Conservation (phyloP, 2,113 vertebrate genomes). For the Lamprotornis superbus region DNA sequence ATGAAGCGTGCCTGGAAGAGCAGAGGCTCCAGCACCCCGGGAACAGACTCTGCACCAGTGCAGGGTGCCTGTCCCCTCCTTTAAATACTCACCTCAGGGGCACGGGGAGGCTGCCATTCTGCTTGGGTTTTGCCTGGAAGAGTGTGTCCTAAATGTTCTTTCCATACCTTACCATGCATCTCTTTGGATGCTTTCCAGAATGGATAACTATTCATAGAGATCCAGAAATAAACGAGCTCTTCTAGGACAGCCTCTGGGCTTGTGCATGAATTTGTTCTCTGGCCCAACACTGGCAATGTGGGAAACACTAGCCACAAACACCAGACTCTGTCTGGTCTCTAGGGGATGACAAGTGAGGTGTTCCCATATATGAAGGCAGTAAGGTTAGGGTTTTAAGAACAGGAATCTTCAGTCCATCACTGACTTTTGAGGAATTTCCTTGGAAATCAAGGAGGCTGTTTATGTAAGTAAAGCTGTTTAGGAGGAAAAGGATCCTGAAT, state of each 20-base stretch:
- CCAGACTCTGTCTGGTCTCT: background rate
- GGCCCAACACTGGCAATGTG: too few relatives aligned
- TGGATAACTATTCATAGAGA: rapidly evolving
- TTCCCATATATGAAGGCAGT: background rate
- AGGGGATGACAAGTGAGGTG: rapidly evolving
- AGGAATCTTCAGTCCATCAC: background rate
- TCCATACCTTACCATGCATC: background rate
- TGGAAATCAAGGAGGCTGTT: background rate
- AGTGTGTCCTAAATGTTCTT: background rate
- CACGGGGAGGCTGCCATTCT: background rate
- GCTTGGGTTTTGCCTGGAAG: background rate
- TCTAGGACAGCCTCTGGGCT: background rate
- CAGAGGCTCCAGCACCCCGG: rapidly evolving
- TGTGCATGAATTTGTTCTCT: background rate
- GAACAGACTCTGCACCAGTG: rapidly evolving
- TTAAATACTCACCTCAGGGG: background rate
- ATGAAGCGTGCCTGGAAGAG: background rate
- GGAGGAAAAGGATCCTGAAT: background rate
- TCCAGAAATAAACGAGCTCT: rapidly evolving
- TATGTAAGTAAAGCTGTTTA: background rate
- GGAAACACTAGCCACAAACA: background rate
- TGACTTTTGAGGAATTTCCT: background rate
- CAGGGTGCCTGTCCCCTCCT: background rate
- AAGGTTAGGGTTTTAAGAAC: background rate
- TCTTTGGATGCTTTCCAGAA: background rate